Base-by-base conservation (phyloP, 2,113 vertebrate species). In the Pseudonaja textilis region DNA sequence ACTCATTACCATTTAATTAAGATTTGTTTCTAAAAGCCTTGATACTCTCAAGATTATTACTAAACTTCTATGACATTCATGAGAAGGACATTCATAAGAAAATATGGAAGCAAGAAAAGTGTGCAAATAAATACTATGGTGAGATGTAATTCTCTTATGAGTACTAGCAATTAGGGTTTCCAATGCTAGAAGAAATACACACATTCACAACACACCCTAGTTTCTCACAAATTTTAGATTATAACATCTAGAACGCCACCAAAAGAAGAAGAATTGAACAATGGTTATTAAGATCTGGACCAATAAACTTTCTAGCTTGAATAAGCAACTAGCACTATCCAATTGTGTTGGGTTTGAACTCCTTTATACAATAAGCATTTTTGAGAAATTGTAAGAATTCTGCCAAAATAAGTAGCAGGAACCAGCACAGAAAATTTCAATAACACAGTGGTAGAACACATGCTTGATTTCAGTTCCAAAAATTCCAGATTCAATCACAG, bases 41-140 rank as follows among this genome's bases (percentile, higher is more conserved):
- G 54, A 0, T 0, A 91, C 52, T 22, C 25, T 54, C 20, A 0
- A 0, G 56, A 86, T 92, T 0, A 0, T 25, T 20, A 26, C 54
- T 89, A 64, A 57, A 0, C 0, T 56, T 74, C 16, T 14, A 1
- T 4, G 52, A 42, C n/a, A 0, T n/a, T 87, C 0, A 0, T 8
- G 0, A 0, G 34, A 34, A 39, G 45, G 92, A 54, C 1, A 45
- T 45, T 45, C 45, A 47, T 47, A 47, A 25, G 50, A 26, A 54
- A 61, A 91, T 45, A 61, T 29, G 45, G 29, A 29, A 29, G 16
- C 42, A 50, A 61, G 64, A 90, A 50, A 52, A 22, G 5, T 50
- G 18, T 42, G 20, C 22, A 57, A 12, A 22, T 42, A 89, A 89
- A 89, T 56, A 11, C 34, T 39, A 42, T 12, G 34, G 52, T 39